phyloP scores from a whole-genome alignment of 2,113 vertebrate species.

The Haliaeetus leucogaster region DNA sequence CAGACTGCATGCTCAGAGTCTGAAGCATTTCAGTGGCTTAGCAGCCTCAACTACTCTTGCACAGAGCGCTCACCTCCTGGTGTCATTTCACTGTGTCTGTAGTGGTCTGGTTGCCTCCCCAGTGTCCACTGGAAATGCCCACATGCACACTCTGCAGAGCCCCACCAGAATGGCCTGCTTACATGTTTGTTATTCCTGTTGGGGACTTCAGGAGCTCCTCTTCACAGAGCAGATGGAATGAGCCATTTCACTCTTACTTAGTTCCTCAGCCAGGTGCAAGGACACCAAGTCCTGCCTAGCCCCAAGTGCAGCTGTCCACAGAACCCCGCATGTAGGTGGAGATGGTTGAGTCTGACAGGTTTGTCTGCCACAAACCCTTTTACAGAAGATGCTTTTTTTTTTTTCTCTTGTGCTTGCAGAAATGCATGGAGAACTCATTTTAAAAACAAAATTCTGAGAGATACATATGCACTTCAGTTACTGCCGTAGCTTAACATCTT shows the following conservation, averaged over 20 bases:
- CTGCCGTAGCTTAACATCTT: not conserved
- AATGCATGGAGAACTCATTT: not conserved
- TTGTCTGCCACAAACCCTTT: not conserved
- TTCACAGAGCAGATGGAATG: not conserved
- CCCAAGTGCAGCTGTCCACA: not conserved
- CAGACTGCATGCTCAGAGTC: not conserved
- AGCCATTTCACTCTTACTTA: not conserved
- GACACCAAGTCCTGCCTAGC: not conserved
- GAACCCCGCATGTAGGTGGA: rapidly evolving
- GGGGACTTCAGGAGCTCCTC: not conserved
- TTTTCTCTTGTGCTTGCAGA: not conserved
- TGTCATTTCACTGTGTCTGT: not conserved
- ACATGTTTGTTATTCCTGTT: not conserved
- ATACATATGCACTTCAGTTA: not conserved
- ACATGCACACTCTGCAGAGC: rapidly evolving
- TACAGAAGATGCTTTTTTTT: not conserved
- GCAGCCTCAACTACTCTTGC: not conserved
- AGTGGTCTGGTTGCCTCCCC: rapidly evolving
- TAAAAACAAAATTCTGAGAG: not conserved
- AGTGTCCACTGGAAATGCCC: not conserved
- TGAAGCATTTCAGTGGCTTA: not conserved
- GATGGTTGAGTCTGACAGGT: not conserved
- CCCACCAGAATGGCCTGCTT: not conserved
- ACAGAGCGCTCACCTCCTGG: not conserved
- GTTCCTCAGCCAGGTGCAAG: not conserved